Conservation (phyloP, 1,140 invertebrate genomes). For the Zaprionus ghesquierei region DNA sequence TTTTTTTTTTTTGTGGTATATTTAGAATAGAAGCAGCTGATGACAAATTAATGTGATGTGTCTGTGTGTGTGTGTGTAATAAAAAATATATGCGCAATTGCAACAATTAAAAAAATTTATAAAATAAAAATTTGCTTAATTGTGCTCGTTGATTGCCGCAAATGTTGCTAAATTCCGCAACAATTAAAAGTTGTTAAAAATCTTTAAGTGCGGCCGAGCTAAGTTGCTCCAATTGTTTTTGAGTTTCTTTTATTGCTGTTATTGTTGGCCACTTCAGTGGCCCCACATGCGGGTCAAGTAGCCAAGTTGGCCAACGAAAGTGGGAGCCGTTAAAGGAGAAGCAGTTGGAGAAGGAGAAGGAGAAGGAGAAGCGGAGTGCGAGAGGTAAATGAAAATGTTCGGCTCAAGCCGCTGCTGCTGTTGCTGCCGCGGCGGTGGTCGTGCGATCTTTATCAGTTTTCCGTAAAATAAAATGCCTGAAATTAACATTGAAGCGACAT, state of each 20-base stretch:
- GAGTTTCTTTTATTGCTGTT: constrained; percentile 11
- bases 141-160: constrained; percentile 69
- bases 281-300: constrained; percentile 64
- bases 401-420: constrained; percentile 1
- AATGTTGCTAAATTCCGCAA: constrained; percentile 71
- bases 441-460: constrained; percentile 73
- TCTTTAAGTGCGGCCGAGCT: constrained; percentile 35
- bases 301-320: constrained; percentile 28
- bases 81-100: constrained; percentile 18
- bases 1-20: too few relatives aligned
- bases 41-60: constrained; percentile 28
- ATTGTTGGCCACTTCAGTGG: constrained; percentile 25
- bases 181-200: constrained; percentile 63
- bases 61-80: constrained; percentile 18
- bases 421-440: neutral
- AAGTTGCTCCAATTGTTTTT: constrained; percentile 56
- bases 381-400: constrained; percentile 70
- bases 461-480: constrained; percentile 55
- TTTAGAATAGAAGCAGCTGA: constrained; percentile 44
- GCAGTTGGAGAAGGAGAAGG: constrained; percentile 22
- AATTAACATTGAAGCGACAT: constrained; percentile 79
- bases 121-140: constrained; percentile 52
- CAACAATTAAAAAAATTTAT: constrained; percentile 17
- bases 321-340: neutral
- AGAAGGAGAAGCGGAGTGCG: neutral